phyloP scores from a whole-genome alignment of 2,113 vertebrate species.

The Eira barbara region DNA sequence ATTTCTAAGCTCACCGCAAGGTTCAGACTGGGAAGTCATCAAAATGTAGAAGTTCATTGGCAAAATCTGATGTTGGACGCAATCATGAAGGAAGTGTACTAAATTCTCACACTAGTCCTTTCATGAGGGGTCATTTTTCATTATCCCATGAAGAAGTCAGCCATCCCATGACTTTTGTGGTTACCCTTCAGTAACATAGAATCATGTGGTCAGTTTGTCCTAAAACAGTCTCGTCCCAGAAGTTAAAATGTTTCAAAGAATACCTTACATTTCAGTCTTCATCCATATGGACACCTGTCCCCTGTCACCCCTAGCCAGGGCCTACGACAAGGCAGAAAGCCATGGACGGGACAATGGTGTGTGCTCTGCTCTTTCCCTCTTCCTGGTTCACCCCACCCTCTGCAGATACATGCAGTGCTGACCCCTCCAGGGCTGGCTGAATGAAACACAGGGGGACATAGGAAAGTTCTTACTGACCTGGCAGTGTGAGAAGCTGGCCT shows the following conservation, averaged over 20 bases:
- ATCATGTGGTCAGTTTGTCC: background rate
- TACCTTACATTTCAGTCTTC: background rate
- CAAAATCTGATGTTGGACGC: background rate
- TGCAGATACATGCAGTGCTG: background rate
- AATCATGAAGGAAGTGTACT: background rate
- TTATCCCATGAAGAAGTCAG: background rate
- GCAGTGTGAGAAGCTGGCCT: background rate
- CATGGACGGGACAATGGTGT: rapidly evolving
- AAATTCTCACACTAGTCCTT: too few species aligned
- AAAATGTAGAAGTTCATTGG: background rate
- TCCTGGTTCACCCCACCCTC: background rate
- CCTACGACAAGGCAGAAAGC: background rate
- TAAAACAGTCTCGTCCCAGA: background rate
- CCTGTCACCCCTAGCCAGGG: background rate
- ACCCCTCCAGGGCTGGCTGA: rapidly evolving
- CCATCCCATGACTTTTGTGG: background rate
- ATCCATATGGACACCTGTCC: background rate
- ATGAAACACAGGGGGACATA: background rate
- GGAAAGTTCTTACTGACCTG: background rate
- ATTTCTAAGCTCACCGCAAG: background rate
- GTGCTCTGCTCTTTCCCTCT: background rate
- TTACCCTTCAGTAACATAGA: background rate
- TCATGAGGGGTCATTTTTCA: background rate
- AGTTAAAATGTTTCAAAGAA: background rate
- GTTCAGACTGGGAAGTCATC: background rate